Evolutionary conservation across 2,888 invertebrate species (phyloP), one percentile per base, ranked within the genome.

Genomic region (Dynastes hyllus): DNA sequence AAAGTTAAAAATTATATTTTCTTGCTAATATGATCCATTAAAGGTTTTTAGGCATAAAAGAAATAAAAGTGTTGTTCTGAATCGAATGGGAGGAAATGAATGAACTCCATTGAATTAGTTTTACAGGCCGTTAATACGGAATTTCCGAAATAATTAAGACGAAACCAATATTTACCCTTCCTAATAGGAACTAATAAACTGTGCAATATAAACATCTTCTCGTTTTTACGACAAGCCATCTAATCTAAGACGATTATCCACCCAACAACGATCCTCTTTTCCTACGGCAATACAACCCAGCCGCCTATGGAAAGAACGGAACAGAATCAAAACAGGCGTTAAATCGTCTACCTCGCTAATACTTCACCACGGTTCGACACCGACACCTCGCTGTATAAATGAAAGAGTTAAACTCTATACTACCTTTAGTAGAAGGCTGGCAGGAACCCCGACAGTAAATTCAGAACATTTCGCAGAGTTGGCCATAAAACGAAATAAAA

Each of bases 401-500:
- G 61, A 75, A 75, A 75, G 73, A 61, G 73, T 75, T 75, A 75
- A 61, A 45, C 55, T 61, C 40, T 22, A 61, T 61, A 61, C 40
- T 40, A 53, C 73, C 73, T 53, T 69, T 53, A 5, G 40, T 3
- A 40, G n/a, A 32, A 37, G 32, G 32, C 22, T 63, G 8, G 9
- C 51, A 32, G 32, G 9, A 37, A 22, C 45, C 32, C 11, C 67
- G 40, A 53, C 69, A 77, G 50, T 77, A 77, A 77, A 77, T 77
- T 75, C 75, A 63, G 78, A 71, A 71, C 66, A 75, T 71, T 73
- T 75, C 73, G 51, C 22, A 37, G 55, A 51, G 66, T 73, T 53
- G 45, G 40, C 78, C 69, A 71, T 75, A 75, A 77, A 75, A 71
- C 75, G 75, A 77, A 81, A 78, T 77, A 80, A 79, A 79, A 81